Evolutionary conservation across 2,797 vertebrate species (phyloP), one percentile per base, ranked within the genome.

Genomic region (Ispidina picta): DNA sequence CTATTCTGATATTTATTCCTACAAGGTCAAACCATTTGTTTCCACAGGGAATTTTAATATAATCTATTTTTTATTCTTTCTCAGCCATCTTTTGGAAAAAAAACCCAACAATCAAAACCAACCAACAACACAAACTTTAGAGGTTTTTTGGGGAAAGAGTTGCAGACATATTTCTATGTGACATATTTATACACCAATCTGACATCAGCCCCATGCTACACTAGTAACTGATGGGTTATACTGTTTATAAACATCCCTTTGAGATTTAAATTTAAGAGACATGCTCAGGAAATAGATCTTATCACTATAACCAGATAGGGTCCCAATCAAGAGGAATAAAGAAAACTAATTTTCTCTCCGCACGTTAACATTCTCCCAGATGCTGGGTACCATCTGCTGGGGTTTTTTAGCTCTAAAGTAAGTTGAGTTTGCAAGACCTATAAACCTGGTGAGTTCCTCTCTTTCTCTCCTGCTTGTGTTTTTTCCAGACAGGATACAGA

Each of bases 201-300:
- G 89, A 72, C 93, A 86, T 88, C 89, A 93, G 86, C 78, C 37
- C 83, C 41, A 58, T 35, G 23, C 80, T 49, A n/a, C 29, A 66
- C 71, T 44, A 79, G 82, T 81, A 91, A 86, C 77, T 65, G 89
- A 89, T 86, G 65, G 62, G 60, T 72, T 82, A 54, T 82, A 86
- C 77, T 65, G 71, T 79, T 94, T 88, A 71, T 86, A 94, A 91
- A 95, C 0, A 8, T 62, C 85, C 71, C 86, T 93, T 91, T 79
- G 89, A 73, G 78, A 46, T 79, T 89, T 64, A 73, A 89, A 95
- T 92, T 93, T 92, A 93, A 79, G 86, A 95, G 85, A 71, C 87
- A 82, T 78, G 65, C 71, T 12, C 21, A 74, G 74, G 74, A 93
- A 95, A 95, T 84, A 92, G 74, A 93, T 91, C 84, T 94, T 93